phyloP scores from a whole-genome alignment of 2,113 vertebrate species.

The Larimichthys polyactis region DNA sequence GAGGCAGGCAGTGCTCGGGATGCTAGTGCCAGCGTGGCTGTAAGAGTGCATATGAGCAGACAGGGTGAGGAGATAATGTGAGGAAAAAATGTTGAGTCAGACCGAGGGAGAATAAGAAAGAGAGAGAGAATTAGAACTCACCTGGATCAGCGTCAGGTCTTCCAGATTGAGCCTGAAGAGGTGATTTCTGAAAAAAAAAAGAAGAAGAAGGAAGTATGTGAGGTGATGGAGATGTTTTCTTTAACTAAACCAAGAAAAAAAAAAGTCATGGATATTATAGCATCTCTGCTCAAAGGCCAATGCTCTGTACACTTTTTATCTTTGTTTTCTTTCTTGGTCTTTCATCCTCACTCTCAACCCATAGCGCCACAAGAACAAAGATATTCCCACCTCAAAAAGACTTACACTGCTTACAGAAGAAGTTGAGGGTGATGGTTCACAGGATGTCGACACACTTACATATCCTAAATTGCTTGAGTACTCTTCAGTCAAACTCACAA shows the following conservation, averaged over 20 bases:
- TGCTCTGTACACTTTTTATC: neutral
- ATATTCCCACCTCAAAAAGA: constrained; percentile 15
- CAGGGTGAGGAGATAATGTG: constrained; percentile 18
- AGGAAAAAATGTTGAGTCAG: constrained; percentile 44
- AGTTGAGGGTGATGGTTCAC: neutral
- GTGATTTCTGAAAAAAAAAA: constrained; percentile 87
- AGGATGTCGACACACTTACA: constrained; percentile 4
- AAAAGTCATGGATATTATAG: constrained; percentile 28
- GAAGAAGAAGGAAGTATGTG: constrained; percentile 1
- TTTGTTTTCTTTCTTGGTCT: constrained; percentile 4
- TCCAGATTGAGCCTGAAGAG: constrained; percentile 93
- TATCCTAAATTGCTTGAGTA: too few species aligned
- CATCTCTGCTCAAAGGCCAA: neutral
- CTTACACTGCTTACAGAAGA: constrained; percentile 25
- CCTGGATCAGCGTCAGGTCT: constrained; percentile 90
- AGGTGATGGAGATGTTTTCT: constrained; percentile 35
- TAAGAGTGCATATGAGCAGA: constrained; percentile 22
- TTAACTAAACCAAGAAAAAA: constrained; percentile 20
- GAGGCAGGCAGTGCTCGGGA: constrained; percentile 13
- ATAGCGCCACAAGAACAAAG: neutral
- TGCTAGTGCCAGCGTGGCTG: constrained; percentile 3
- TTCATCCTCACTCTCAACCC: neutral
- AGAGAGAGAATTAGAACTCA: constrained; percentile 63
- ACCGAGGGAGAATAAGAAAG: neutral
- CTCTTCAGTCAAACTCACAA: neutral